Conservation (phyloP, 2,797 vertebrate species). For the Macropodus opercularis region DNA sequence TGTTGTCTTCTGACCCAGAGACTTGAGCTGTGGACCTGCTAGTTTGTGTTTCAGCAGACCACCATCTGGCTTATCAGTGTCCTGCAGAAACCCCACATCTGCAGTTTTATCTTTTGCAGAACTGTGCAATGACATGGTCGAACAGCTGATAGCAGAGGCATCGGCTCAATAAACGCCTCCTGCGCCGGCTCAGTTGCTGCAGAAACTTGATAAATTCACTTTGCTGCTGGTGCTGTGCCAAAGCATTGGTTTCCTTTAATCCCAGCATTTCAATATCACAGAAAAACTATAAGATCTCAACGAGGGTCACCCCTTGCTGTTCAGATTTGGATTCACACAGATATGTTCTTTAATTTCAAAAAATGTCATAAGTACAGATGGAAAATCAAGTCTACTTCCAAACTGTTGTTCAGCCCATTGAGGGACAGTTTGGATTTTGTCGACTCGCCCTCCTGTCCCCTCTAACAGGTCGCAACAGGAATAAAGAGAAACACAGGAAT, state of each 20-base stretch:
- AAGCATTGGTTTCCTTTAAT: not conserved
- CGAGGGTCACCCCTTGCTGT: not conserved
- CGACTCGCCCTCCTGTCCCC: not conserved
- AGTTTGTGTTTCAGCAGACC: constrained; percentile 6
- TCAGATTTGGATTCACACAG: not conserved
- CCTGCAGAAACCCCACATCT: constrained; percentile 27
- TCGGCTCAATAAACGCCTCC: constrained; percentile 7
- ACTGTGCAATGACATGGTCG: not conserved
- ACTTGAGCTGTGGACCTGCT: not conserved
- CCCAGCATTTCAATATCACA: not conserved
- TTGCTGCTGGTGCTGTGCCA: not conserved
- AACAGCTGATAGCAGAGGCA: constrained; percentile 2
- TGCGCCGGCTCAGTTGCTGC: not conserved
- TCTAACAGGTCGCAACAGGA: not conserved
- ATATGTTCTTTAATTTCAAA: not conserved
- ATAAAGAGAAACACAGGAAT: not conserved
- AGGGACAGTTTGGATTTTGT: not conserved
- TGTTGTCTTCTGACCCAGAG: not conserved
- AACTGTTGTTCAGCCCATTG: not conserved
- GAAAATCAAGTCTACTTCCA: not conserved
- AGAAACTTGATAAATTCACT: not conserved
- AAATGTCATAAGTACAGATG: not conserved
- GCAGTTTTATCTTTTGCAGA: constrained; percentile 11
- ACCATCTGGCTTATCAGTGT: constrained; percentile 29
- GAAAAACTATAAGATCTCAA: too few species aligned